phyloP scores from a whole-genome alignment of 1,140 invertebrate genomes.

The Heliothis subflexa region DNA sequence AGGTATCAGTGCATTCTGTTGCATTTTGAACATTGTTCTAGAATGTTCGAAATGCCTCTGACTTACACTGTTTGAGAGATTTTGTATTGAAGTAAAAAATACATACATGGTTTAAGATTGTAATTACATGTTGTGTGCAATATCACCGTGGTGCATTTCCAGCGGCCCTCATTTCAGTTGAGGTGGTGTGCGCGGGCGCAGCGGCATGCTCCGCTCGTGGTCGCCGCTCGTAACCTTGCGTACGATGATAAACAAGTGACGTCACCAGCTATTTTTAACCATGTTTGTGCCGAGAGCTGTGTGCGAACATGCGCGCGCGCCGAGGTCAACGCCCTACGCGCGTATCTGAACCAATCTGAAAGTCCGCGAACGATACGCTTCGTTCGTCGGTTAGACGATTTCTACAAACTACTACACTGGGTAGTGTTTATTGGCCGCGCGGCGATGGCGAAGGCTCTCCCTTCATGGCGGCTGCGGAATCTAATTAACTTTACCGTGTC shows the following conservation, averaged over 20 bases:
- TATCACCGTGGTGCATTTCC: neutral
- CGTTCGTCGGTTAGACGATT: slow-evolving; percentile 47
- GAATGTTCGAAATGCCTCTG: neutral
- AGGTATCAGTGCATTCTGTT: neutral
- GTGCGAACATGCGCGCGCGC: slow-evolving; percentile 67
- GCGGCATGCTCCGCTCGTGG: slow-evolving; percentile 35
- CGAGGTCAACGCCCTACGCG: slow-evolving; percentile 68
- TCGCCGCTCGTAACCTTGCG: slow-evolving; percentile 75
- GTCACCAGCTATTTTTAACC: slow-evolving; percentile 79
- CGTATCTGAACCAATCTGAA: slow-evolving; percentile 61
- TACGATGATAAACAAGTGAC: slow-evolving; percentile 81
- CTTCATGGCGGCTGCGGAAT: slow-evolving; percentile 43
- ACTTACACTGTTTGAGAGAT: neutral
- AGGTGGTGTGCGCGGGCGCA: slow-evolving; percentile 1
- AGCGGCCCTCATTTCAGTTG: slow-evolving; percentile 31
- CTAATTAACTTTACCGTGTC: slow-evolving; percentile 47
- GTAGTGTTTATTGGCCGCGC: slow-evolving; percentile 31
- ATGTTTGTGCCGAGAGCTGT: slow-evolving; percentile 61
- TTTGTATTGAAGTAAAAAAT: neutral
- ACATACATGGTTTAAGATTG: neutral
- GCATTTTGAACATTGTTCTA: neutral
- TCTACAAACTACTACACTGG: slow-evolving; percentile 41
- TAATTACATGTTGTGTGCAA: neutral
- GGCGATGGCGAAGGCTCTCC: slow-evolving; percentile 19
- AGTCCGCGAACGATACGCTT: slow-evolving; percentile 57